Conservation (phyloP, 2,888 invertebrate species). For the Abscondita cerata region DNA sequence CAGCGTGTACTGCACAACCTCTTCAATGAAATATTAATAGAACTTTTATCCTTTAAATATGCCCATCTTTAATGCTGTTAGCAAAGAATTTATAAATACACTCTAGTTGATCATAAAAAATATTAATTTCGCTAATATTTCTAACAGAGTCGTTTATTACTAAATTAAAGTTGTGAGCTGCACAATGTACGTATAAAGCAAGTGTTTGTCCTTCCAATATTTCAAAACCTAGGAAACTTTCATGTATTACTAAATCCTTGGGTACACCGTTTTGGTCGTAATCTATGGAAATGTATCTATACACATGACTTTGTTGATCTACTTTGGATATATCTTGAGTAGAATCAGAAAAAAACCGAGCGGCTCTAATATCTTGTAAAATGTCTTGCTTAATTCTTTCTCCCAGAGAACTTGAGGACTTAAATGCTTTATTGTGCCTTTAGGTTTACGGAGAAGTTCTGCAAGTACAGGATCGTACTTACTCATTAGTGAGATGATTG, state of each 20-base stretch:
- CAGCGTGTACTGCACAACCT: constrained; percentile 1
- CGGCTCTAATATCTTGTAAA: neutral
- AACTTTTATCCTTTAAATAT: neutral
- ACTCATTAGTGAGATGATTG: neutral
- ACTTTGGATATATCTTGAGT: neutral
- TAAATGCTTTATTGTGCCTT: neutral
- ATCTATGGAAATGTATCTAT: neutral
- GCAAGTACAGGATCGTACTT: constrained; percentile 6
- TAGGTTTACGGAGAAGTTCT: neutral
- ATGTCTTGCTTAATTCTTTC: neutral
- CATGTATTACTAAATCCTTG: neutral
- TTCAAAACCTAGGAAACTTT: neutral
- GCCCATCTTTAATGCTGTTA: neutral
- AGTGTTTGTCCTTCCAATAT: neutral
- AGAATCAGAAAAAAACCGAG: constrained; percentile 2
- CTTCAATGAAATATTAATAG: constrained; percentile 1
- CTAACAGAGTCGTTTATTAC: neutral
- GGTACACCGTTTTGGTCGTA: neutral
- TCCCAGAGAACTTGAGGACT: neutral
- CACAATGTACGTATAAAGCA: neutral
- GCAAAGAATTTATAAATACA: neutral
- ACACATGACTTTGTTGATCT: neutral
- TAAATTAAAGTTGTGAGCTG: constrained; percentile 1
- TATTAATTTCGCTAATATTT: neutral
- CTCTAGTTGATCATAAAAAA: neutral